Evolutionary conservation across 2,113 vertebrate species (phyloP), one percentile per base, ranked within the genome.

Genomic region (Oxyura jamaicensis): DNA sequence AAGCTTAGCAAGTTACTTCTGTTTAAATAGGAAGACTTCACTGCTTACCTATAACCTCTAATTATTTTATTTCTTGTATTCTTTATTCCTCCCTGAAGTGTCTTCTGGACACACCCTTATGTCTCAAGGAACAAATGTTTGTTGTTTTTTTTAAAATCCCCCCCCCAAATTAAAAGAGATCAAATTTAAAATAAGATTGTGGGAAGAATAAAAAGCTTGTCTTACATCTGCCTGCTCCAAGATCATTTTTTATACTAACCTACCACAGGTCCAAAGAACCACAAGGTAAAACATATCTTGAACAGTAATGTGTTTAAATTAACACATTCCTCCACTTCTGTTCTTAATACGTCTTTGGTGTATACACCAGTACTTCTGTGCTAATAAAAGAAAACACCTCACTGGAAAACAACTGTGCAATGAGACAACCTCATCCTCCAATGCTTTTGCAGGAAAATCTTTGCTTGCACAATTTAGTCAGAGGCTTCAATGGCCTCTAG

Each of bases 91-190:
- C 46, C 63, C 67, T 90, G 60, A 94, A 81, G n/a, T 36, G 21
- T 31, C 63, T 83, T 94, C 78, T 88, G 85, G 95, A 90, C 29
- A 93, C 18, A 74, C 10, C 39, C 72, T 85, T 95, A 46, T 67
- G 36, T 71, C 63, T 88, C 78, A 35, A 78, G 46, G 16, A 90
- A 83, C 33, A 9, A 63, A 58, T 44, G 10, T 22, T 55, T 41
- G 4, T 41, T 41, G 6, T 59, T 75, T 90, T 52, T 92, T 92
- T 86, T n/a, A n/a, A n/a, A 93, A 86, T 21, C 22, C 29, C 25
- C 25, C 29, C 6, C 50, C 42, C 86, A 92, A 85, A 75, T 42
- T 2, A 48, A 66, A 50, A 36, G 48, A 46, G 0, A 68, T 62
- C 67, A 73, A 88, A 80, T 11, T 83, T 66, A 50, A 80, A 87